These are phyloP conservation scores for Petrocephalus zakoni DNA, from an alignment of 2,113 vertebrate genomes.

Conservation along the genomic window DNA sequence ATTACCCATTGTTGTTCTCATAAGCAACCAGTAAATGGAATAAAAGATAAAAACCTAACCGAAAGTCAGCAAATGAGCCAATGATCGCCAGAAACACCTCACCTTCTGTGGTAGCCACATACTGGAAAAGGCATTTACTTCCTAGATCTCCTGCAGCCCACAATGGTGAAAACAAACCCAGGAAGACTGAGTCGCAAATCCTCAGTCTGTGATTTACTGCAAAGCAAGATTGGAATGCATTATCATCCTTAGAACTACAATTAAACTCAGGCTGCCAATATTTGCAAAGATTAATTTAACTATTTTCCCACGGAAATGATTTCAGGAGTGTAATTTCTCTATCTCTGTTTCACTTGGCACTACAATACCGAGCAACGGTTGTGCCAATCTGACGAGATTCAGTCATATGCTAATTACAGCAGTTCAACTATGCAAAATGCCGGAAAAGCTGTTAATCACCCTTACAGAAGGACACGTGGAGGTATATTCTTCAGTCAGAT, in stretches of 20 bases:
- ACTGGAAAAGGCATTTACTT: neutral
- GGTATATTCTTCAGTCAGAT: neutral
- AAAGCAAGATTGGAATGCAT: neutral
- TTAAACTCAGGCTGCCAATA: neutral
- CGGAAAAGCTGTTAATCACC: neutral
- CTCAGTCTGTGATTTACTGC: neutral
- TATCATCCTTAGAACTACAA: neutral
- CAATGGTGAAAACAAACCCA: neutral
- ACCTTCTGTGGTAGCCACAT: neutral
- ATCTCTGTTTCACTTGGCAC: neutral
- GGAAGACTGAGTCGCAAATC: neutral
- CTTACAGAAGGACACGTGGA: neutral
- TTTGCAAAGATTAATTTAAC: neutral
- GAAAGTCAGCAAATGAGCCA: neutral
- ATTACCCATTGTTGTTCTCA: neutral
- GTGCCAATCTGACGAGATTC: neutral
- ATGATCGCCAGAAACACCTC: neutral
- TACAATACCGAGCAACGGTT: neutral
- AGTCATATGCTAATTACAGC: neutral
- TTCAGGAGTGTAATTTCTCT: slow-evolving; percentile 6
- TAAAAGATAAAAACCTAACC: neutral
- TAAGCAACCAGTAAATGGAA: neutral
- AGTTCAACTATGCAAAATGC: neutral
- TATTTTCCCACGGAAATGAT: neutral
- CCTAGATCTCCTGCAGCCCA: neutral